These are phyloP conservation scores for Sorex maritimensis DNA, from an alignment of 2,797 vertebrate genomes.

Conservation along the genomic window DNA sequence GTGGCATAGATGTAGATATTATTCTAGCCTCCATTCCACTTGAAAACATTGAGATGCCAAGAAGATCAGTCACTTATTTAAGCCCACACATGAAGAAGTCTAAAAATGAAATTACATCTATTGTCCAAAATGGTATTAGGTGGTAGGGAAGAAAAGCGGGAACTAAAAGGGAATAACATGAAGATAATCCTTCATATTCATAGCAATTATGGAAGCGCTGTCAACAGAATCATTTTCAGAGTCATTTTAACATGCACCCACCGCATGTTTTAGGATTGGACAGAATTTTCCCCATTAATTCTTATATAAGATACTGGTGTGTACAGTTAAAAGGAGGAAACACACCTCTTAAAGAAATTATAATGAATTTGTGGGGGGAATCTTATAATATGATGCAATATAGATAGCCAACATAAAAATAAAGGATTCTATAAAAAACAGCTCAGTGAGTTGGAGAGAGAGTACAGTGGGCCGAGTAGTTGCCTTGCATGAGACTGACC, in stretches of 20 bases:
- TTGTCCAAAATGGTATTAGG: background rate
- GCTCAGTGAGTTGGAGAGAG: no score
- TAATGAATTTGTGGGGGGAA: background rate
- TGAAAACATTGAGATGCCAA: background rate
- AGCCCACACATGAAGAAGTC: background rate
- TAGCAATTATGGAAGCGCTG: background rate
- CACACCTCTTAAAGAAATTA: background rate
- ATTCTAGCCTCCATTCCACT: slow-evolving; percentile 14
- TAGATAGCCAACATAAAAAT: background rate
- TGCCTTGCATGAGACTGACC: no score
- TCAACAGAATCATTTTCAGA: background rate
- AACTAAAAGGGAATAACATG: background rate
- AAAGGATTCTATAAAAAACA: background rate
- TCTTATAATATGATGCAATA: background rate
- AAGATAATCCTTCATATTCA: background rate
- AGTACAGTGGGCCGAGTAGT: no score
- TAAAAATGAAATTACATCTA: background rate
- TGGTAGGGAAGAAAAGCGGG: background rate
- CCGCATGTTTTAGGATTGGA: background rate
- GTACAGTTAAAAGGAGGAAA: background rate
- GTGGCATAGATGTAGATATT: background rate
- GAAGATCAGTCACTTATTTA: background rate
- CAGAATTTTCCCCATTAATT: background rate
- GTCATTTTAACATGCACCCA: background rate
- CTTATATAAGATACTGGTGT: background rate